A percentile compares a stretch with the other conserved stretches of the same genome.
Conservation (phyloP, 2,797 vertebrate genomes). For the Mallotus villosus region DNA sequence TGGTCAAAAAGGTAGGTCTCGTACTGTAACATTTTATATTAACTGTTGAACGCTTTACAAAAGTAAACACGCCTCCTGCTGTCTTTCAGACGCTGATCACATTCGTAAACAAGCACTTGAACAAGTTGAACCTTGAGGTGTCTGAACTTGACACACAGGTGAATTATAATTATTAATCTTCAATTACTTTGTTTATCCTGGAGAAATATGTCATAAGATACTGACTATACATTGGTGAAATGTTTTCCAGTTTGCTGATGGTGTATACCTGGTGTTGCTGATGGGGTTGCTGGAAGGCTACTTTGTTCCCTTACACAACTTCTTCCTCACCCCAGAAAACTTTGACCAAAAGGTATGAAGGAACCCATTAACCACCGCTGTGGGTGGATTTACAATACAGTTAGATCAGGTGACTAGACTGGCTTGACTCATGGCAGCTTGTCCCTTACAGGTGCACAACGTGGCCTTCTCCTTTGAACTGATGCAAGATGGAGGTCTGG, state of each 20-base stretch:
- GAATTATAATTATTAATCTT: neutral
- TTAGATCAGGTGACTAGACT: neutral
- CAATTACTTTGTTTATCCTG: neutral
- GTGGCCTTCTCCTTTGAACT: constrained; percentile 87
- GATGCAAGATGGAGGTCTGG: constrained; percentile 86
- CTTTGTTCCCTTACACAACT: constrained; percentile 86
- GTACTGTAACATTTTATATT: neutral
- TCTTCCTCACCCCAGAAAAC: constrained; percentile 86
- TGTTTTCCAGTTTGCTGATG: constrained; percentile 82
- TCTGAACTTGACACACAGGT: constrained; percentile 89
- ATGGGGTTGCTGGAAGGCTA: constrained; percentile 88
- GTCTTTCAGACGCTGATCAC: constrained; percentile 83
- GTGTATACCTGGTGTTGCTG: constrained; percentile 84
- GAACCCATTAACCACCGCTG: neutral
- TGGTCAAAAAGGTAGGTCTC: constrained; percentile 82
- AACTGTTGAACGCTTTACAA: neutral
- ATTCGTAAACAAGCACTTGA: constrained; percentile 88
- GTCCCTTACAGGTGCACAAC: constrained; percentile 77
- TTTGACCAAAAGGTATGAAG: constrained; percentile 84
- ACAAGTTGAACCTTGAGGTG: constrained; percentile 87
- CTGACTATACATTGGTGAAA: neutral
- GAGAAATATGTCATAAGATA: neutral
- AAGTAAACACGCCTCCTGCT: neutral
- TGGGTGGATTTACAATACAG: neutral
- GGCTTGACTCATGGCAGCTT: neutral